A percentile compares a stretch with the other conserved stretches of the same genome.
Conservation (phyloP, 2,113 vertebrate genomes). For the Mirounga angustirostris region DNA sequence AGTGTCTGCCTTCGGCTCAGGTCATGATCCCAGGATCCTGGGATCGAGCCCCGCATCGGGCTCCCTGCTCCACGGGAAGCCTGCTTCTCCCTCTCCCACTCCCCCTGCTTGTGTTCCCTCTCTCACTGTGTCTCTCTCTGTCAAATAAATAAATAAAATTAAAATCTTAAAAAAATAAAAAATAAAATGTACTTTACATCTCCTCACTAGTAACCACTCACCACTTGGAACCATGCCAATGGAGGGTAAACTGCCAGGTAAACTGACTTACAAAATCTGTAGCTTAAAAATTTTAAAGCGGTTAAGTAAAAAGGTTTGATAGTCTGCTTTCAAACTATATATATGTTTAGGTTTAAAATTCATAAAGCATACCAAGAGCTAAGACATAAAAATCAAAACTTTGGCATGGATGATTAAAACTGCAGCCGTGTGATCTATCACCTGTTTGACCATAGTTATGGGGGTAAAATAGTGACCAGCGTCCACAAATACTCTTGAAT, state of each 20-base stretch:
- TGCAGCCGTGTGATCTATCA: not conserved
- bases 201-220: not conserved
- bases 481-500: not conserved
- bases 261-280: conserved; percentile 10
- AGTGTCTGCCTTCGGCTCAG: too few relatives aligned
- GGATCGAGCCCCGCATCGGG: too few relatives aligned
- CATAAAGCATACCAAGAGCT: not conserved
- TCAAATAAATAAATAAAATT: not conserved
- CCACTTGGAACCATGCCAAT: not conserved
- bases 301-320: conserved; percentile 7
- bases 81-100: too few relatives aligned
- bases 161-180: too few relatives aligned
- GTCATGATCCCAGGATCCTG: too few relatives aligned
- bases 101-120: too few relatives aligned
- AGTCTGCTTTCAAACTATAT: not conserved
- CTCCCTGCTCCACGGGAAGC: too few relatives aligned
- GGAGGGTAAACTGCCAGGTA: not conserved
- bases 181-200: not conserved
- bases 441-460: not conserved
- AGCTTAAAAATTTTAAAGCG: not conserved
- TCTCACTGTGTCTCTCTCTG: too few relatives aligned
- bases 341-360: not conserved
- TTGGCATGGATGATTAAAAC: not conserved
- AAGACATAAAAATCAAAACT: not conserved
- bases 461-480: not conserved